These are phyloP conservation scores for Copsychus sechellarum DNA, from an alignment of 2,113 vertebrate species.

Conservation along the genomic window DNA sequence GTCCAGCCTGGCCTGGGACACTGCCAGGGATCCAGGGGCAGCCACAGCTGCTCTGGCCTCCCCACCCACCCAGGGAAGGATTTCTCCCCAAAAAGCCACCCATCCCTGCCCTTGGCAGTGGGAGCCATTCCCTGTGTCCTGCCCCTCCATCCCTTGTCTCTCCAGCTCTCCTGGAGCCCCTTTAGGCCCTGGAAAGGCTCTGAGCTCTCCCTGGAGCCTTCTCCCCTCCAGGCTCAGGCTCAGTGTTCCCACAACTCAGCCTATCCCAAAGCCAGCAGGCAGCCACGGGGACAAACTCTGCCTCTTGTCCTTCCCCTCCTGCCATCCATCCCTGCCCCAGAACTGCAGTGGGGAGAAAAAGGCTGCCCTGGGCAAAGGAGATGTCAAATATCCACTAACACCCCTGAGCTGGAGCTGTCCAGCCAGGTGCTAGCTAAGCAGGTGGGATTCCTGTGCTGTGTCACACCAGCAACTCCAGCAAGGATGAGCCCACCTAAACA, in stretches of 20 bases:
- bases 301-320: not conserved
- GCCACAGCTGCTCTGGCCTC: not conserved
- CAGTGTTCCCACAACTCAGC: not conserved
- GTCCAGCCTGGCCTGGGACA: not conserved
- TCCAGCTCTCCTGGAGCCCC: not conserved
- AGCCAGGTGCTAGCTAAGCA: not conserved
- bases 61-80: not conserved
- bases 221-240: not conserved
- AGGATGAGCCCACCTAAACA: not conserved
- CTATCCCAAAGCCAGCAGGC: not conserved
- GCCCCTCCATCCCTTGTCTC: not conserved
- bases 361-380: not conserved
- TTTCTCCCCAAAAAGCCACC: not conserved
- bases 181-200: not conserved
- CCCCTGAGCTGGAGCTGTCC: accelerated
- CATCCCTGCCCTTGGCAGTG: accelerated
- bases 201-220: not conserved
- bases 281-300: not conserved
- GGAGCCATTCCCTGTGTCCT: not conserved
- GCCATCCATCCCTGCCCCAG: not conserved
- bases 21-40: not conserved
- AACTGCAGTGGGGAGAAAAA: not conserved
- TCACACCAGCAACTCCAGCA: not conserved
- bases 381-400: not conserved
- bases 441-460: accelerated